A percentile compares a stretch with the other conserved stretches of the same genome.
Evolutionary conservation across 2,888 invertebrate species (phyloP).

Genomic region (Dasypogon diadema): DNA sequence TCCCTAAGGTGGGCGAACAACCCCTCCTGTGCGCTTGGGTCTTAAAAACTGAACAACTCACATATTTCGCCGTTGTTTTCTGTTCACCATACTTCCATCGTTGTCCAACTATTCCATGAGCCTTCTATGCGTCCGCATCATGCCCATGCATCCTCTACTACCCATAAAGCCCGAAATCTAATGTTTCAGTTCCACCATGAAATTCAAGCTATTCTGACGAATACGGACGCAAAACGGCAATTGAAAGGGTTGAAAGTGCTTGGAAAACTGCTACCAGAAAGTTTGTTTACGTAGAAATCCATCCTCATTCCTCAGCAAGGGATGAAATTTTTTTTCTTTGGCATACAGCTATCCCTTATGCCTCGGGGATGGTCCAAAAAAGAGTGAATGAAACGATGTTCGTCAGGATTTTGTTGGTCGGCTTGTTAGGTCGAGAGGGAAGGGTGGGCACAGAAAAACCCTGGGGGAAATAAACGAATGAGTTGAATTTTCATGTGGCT

Average conservation of each 20-base stretch:
- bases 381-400: constrained; percentile 39
- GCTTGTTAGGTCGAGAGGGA: neutral
- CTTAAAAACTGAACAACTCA: constrained; percentile 41
- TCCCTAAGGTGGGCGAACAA: neutral
- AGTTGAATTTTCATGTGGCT: constrained; percentile 30
- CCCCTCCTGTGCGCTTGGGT: constrained; percentile 10
- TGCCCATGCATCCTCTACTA: neutral
- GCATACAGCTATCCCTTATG: constrained; percentile 30
- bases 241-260: constrained; percentile 41
- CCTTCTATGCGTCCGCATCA: neutral
- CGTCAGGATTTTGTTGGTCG: constrained; percentile 24
- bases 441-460: constrained; percentile 36
- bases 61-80: constrained; percentile 40
- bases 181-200: constrained; percentile 34
- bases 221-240: neutral
- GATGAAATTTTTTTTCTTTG: constrained; percentile 25
- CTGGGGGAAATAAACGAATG: constrained; percentile 48
- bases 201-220: constrained; percentile 23
- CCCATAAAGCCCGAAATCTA: constrained; percentile 16
- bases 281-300: constrained; percentile 46
- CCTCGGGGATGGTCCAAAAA: neutral
- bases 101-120: constrained; percentile 9
- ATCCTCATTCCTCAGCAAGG: constrained; percentile 14
- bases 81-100: constrained; percentile 30
- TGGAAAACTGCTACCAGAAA: constrained; percentile 49